Evolutionary conservation across 2,113 vertebrate genomes (phyloP), one percentile per base, ranked within the genome.

Genomic region (Bombycilla garrulus): DNA sequence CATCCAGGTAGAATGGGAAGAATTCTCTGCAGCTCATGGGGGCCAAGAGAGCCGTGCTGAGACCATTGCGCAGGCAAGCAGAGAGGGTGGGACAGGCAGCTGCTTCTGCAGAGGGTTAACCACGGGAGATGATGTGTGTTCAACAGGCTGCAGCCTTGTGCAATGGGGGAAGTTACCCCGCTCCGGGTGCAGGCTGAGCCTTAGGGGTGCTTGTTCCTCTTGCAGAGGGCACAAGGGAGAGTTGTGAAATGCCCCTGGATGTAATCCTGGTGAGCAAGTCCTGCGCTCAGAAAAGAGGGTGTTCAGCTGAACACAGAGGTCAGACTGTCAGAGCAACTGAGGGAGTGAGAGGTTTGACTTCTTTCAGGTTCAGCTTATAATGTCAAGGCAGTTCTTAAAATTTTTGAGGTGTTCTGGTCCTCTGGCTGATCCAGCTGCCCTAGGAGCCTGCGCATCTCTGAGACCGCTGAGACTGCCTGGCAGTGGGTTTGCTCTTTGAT

Each of bases 11-110:
- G 81, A 56, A 12, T 0, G 40, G 40, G 23, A 1, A 15, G 15
- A 47, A 16, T 50, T 67, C 57, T 71, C 6, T 15, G 44, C 31
- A 7, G 54, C 36, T 53, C 1, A 1, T 1, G 20, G 10, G 45
- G 50, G 17, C 18, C 31, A 12, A 0, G 0, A 2, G 10, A 9
- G 56, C 24, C 62, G 0, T 2, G 18, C 51, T 10, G 56, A 14
- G 64, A 28, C 15, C 54, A 0, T 3, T 5, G 47, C 28, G 47
- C 60, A 53, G 18, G 31, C 48, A 53, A 15, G 31, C 48, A 45
- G 56, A 62, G 44, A 74, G 60, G 74, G 61, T 35, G 72, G 67
- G 36, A 14, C 54, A 48, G 65, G 65, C 81, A 74, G 76, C 62
- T 18, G 9, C 57, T 60, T 16, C 62, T 92, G 71, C 57, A 8